Base-by-base conservation (phyloP, 2,888 invertebrate species). In the Cephus sareptanus region DNA sequence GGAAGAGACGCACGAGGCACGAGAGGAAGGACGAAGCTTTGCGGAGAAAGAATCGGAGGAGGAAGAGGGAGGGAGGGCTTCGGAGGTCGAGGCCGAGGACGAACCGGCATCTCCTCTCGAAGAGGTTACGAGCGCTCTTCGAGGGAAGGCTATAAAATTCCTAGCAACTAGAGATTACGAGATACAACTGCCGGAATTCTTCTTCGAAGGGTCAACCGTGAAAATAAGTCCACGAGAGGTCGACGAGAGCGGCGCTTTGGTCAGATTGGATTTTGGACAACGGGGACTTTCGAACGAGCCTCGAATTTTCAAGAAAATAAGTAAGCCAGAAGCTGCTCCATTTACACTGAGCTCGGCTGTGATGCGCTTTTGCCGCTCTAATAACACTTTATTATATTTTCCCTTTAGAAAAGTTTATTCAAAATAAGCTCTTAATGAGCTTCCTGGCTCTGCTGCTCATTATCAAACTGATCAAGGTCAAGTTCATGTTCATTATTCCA, bases 401-500 rank as follows among this genome's bases (percentile, higher is more conserved):
- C 69, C 68, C 23, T 94, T 31, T 93, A 97, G 97, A 94, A 91
- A 96, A 96, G 92, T 94, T 95, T 88, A 93, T 97, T 84, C 95
- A 94, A 88, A 95, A 94, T 89, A 96, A 96, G 89, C 90, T 97
- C 77, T 88, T 96, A 80, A 93, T 95, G 87, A 96, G 96, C 69
- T 94, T 97, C 74, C 92, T 97, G 86, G 96, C 96, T 0, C 93
- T 97, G 69, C 92, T 97, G 81, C 92, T 97, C 76, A 95, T 97
- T 74, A 93, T 97, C 78, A 97, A 97, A 89, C 92, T 97, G 81
- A 94, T 97, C 83, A 96, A 96, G 81, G 92, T 97, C 85, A 97
- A 97, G 92, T 92, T 97, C 81, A 93, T 97, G 88, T 97, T 97
- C 92, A 93, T 97, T 33, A 92, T 97, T 81, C 97, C 97, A 0